Base-by-base conservation (phyloP, 2,888 invertebrate genomes). In the Aradus depressus region DNA sequence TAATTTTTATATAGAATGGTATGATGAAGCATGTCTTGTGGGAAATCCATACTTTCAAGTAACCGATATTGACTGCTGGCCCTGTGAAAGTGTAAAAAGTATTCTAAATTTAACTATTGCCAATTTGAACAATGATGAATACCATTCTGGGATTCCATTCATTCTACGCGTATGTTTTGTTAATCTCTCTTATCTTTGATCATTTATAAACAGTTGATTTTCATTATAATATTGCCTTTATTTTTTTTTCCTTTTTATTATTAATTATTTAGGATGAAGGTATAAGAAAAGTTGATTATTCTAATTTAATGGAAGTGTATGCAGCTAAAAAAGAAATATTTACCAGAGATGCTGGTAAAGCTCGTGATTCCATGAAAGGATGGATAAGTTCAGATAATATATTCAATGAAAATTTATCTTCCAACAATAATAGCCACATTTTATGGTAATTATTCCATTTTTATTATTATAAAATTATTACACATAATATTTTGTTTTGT, bases 21-120 rank as follows among this genome's bases (percentile, higher is more conserved):
- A 90, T 62, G 87, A 89, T 70, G 88, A 89, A 68, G 81, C 83
- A 62, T 90, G 89, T 65, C 70, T 90, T 31, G 68, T 89, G 60
- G 79, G 81, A 64, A 90, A 90, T 69, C 89, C 89, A 12, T 85
- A 80, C 64, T 90, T 86, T 65, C 77, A 79, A 64, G 77, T 87
- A 8, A 72, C 75, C n/a, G 83, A 85, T 62, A 80, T 88, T 73
- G 86, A 86, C 64, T 89, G 89, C 64, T 84, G 82, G 76, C 86
- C 88, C 0, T 90, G 89, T 62, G 80, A 80, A 62, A 70, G 75
- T 60, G 75, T 85, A 0, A 75, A 74, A 58, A 77, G 77, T 61
- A 73, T 89, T 32, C 70, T 80, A 50, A 78, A 84, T 66, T 68
- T 85, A 44, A 73, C 76, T 50, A 74, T 75, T 44, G 74, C 76